Base-by-base conservation (phyloP, 2,888 invertebrate species). In the Phalera bucephala region DNA sequence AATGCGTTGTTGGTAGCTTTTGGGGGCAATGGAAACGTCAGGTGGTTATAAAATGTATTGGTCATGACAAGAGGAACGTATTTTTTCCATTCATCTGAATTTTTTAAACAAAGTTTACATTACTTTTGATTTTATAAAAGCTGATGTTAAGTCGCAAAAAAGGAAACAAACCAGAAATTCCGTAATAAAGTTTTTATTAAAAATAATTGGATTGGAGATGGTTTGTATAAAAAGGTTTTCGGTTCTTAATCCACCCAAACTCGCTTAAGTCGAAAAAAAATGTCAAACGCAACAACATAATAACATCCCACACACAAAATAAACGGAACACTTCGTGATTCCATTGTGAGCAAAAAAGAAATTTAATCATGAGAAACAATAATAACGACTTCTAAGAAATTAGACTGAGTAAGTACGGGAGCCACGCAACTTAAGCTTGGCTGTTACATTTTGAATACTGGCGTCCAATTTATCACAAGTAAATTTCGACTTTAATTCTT, bases 341-440 rank as follows among this genome's bases (percentile, higher is more conserved):
- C 72, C 65, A 85, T 80, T 83, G 82, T 83, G 58, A 71, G 78
- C 80, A 80, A 85, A 85, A 87, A 88, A 88, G 85, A 86, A 88
- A 88, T 82, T 88, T 87, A 89, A 88, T 88, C 85, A 89, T 87
- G 87, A 85, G 89, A 89, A 89, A 89, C 86, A 88, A 86, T 87
- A 87, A 86, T 88, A 81, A 83, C 69, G 79, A 80, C 78, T 81
- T 80, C 87, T 80, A 66, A 84, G 83, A 88, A 88, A 87, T 84
- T 85, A 85, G 84, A 79, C 72, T 74, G 72, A 69, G 86, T 89
- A 89, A 89, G 80, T 87, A 82, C 88, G 73, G 88, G 75, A 89
- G 89, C 89, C 89, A 87, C 88, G 88, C 88, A 87, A 88, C 79
- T 78, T 75, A 79, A 72, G 64, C 74, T 79, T 72, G 67, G 60